Percentiles rank a stretch among this genome's conserved stretches.
Evolutionary conservation across 2,113 vertebrate species (phyloP).

Genomic region (Xerus inauris): DNA sequence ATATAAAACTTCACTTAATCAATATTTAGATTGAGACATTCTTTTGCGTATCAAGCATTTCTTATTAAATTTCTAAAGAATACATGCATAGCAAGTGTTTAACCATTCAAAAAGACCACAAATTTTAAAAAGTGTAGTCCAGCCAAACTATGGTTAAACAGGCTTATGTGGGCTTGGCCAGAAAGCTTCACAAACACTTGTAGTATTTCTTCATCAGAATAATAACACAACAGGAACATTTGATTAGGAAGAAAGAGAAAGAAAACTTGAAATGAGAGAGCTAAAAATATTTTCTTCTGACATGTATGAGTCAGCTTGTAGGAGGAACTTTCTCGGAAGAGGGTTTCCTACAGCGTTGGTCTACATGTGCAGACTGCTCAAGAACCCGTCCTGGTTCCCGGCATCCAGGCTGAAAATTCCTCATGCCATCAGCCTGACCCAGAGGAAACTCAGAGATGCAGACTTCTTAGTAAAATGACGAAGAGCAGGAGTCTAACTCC

Average conservation of each 20-base stretch:
- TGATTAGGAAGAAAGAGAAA: not conserved
- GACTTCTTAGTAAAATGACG: not conserved
- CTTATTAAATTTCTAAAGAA: not conserved
- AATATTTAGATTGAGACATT: not conserved
- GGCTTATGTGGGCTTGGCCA: not conserved
- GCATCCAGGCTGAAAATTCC: not conserved
- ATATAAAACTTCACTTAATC: not conserved
- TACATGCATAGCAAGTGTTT: not conserved
- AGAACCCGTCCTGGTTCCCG: not conserved
- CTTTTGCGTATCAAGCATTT: not conserved
- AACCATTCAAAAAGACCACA: not conserved
- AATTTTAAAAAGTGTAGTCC: not conserved
- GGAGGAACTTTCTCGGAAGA: not conserved
- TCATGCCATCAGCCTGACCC: too few relatives aligned
- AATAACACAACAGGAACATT: not conserved
- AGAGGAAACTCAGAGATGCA: not conserved
- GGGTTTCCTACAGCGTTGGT: too few relatives aligned
- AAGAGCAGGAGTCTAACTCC: not conserved
- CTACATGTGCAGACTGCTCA: fast-evolving
- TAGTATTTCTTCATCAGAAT: not conserved
- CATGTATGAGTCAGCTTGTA: not conserved
- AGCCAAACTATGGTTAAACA: not conserved
- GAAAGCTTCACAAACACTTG: not conserved
- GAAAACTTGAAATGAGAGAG: not conserved
- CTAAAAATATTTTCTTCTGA: not conserved